Base-by-base conservation (phyloP, 1,140 invertebrate genomes). In the Thaumetopoea pityocampa region DNA sequence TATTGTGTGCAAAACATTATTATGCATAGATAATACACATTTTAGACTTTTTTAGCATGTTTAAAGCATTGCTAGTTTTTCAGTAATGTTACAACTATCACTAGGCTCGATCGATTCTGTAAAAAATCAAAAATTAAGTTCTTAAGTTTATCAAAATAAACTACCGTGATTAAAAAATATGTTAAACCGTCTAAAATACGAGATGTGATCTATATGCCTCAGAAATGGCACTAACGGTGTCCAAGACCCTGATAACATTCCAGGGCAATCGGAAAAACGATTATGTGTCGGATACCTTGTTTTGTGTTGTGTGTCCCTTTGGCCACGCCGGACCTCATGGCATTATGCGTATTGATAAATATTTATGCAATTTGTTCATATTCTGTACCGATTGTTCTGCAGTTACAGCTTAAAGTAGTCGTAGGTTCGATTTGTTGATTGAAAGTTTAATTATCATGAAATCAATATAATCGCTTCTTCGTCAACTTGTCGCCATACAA, bases 291-390 rank as follows among this genome's bases (percentile, higher is more conserved):
- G 58, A 66, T 72, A 67, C 68, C 64, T 67, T 72, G 67, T 71
- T 63, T 67, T 63, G 45, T 43, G 32, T 63, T 33, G 43, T 53
- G 29, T 34, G 12, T 27, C 46, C 69, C 63, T 37, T 76, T 73
- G 68, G 68, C 57, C 42, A 58, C 55, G 51, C 32, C 50, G 52
- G n/a, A n/a, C n/a, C 32, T 43, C 47, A 65, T 68, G 58, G 68
- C 60, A 77, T 77, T 66, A 77, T 76, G 66, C 60, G 60, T 53
- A 67, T 67, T 46, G 59, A 68, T 76, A 74, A 74, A 78, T 81
- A 77, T 81, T 78, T 78, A 79, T 78, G 67, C 67, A 78, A 81
- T 81, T 76, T 80, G 77, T 79, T 77, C 76, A 76, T 72, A 69
- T 74, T 43, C 33, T 20, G 12, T 33, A 10, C 42, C 24, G 29